These are phyloP conservation scores for Oryzias melastigma DNA, from an alignment of 2,113 vertebrate genomes.

Conservation along the genomic window DNA sequence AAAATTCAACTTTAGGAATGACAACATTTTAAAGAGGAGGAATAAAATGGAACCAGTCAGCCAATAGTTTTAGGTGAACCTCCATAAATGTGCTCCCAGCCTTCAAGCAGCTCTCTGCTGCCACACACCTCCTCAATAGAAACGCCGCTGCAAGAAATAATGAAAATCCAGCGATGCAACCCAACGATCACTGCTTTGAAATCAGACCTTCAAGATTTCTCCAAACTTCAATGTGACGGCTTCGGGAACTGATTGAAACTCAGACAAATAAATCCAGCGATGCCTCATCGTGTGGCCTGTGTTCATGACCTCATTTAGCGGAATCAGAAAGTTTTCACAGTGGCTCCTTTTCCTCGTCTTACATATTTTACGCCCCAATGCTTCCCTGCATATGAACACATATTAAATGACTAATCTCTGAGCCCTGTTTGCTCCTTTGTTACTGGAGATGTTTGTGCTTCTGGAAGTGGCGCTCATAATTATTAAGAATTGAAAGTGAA, in stretches of 20 bases:
- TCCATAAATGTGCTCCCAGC: conserved; percentile 22
- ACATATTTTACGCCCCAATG: conserved; percentile 7
- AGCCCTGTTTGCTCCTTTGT: conserved; percentile 12
- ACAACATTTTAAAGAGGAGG: conserved; percentile 56
- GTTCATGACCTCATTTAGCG: neutral
- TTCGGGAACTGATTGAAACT: conserved; percentile 5
- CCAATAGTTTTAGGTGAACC: conserved; percentile 58
- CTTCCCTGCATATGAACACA: conserved; percentile 11
- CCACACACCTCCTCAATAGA: conserved; percentile 8
- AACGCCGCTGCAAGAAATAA: conserved; percentile 1
- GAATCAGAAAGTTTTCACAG: neutral
- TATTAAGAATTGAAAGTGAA: conserved; percentile 5
- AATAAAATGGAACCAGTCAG: conserved; percentile 52
- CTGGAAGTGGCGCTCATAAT: conserved; percentile 20
- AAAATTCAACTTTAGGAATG: conserved; percentile 66
- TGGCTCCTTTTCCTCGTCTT: conserved; percentile 5
- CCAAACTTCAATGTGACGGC: conserved; percentile 10
- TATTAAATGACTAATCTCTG: conserved; percentile 13
- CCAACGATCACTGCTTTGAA: conserved; percentile 3
- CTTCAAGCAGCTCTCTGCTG: conserved; percentile 6
- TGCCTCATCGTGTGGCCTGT: neutral
- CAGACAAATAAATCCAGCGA: conserved; percentile 7
- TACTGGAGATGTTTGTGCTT: conserved; percentile 36
- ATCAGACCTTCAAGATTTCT: conserved; percentile 21
- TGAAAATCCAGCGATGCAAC: conserved; percentile 14